Base-by-base conservation (phyloP, 2,888 invertebrate species). In the Dysmachus trigonus region DNA sequence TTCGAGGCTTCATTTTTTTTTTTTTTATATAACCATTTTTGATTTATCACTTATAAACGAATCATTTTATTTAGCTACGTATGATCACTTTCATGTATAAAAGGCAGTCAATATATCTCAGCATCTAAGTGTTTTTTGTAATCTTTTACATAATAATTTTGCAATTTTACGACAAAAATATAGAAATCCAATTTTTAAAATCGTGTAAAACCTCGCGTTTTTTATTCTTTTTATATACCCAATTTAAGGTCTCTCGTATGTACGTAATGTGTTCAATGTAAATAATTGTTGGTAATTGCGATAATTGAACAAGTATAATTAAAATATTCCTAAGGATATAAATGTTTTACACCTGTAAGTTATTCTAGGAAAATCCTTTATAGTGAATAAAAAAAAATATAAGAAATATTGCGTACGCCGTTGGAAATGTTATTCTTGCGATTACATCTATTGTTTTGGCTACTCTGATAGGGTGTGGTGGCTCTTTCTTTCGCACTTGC, bases 371-470 rank as follows among this genome's bases (percentile, higher is more conserved):
- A 90, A 96, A 96, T 93, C 96, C 96, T 93, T 97, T 97, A 94
- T 97, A 97, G 94, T 97, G 97, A 91, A 97, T 96, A 94, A 98
- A 98, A 94, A 98, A 98, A 94, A 97, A 98, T 92, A 97, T 96
- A 91, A 98, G 95, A 94, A 98, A 98, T 92, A 97, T 95, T 91
- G 97, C 96, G 93, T 97, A 98, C 91, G 98, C 97, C 90, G 96
- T 95, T 90, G 98, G 98, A 94, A 98, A 98, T 90, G 97, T 97
- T 92, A 98, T 97, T 92, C 98, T 95, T 87, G 98, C 97, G 91
- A 98, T 97, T 90, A 97, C 97, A 93, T 98, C 97, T 92, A 98
- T 98, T 87, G 97, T 97, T 94, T 98, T 98, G 89, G 98, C 98
- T 90, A 98, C 97, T 90, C 97, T 94, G 90, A 97, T 97, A 87